A percentile compares a stretch with the other conserved stretches of the same genome.
Evolutionary conservation across 2,888 invertebrate genomes (phyloP).

Genomic region (Agrotis puta): DNA sequence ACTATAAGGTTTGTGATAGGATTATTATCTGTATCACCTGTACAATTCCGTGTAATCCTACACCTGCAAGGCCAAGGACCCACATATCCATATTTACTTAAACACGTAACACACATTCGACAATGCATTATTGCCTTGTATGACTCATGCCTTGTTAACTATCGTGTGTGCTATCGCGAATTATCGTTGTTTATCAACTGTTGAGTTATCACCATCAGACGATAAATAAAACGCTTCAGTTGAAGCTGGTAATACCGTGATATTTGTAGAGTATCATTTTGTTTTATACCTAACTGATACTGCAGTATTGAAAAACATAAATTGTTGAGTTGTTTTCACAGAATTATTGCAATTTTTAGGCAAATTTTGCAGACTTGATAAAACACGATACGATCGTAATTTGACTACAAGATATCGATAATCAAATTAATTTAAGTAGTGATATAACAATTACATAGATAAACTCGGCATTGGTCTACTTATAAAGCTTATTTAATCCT

Average conservation of each 20-base stretch:
- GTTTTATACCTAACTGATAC: slow-evolving; percentile 15
- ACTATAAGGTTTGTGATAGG: neutral
- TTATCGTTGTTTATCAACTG: slow-evolving; percentile 61
- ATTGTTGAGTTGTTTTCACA: neutral
- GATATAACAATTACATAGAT: slow-evolving; percentile 37
- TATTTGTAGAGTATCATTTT: slow-evolving; percentile 21
- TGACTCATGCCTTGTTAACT: slow-evolving; percentile 46
- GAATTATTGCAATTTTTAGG: neutral
- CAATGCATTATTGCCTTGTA: slow-evolving; percentile 22
- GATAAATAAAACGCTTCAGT: slow-evolving; percentile 56
- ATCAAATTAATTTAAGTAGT: slow-evolving; percentile 29
- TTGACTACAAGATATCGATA: slow-evolving; percentile 6
- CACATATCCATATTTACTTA: slow-evolving; percentile 26
- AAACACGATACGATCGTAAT: slow-evolving; percentile 11
- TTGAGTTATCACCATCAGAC: slow-evolving; percentile 53
- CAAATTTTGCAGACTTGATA: slow-evolving; percentile 14
- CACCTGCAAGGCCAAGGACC: slow-evolving; percentile 4
- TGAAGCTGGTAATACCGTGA: slow-evolving; percentile 36
- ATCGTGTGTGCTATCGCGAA: slow-evolving; percentile 49
- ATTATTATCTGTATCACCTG: neutral
- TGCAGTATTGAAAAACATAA: slow-evolving; percentile 17
- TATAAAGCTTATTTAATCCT: neutral
- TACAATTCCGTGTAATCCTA: slow-evolving; percentile 8
- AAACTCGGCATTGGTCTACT: neutral
- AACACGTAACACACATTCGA: slow-evolving; percentile 33